phyloP scores from a whole-genome alignment of 2,888 invertebrate genomes.

The Apamea epomidion region DNA sequence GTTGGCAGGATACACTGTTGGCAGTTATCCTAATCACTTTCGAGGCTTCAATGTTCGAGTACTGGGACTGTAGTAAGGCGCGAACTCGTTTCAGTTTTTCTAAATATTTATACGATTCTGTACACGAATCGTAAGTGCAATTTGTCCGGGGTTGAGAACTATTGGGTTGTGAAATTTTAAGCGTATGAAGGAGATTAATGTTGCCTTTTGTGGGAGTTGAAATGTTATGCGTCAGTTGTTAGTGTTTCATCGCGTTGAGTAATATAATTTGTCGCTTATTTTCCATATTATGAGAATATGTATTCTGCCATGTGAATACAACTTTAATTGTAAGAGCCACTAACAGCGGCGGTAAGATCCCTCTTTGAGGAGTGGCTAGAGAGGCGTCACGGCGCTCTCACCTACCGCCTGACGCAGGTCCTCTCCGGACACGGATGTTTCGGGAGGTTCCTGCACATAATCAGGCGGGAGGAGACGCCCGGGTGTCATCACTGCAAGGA shows the following conservation, averaged over 20 bases:
- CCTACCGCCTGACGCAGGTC: no score
- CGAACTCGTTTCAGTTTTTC: conserved; percentile 58
- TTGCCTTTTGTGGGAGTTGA: background rate
- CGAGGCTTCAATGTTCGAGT: conserved; percentile 41
- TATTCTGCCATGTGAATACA: background rate
- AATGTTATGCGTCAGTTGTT: background rate
- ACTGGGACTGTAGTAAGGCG: conserved; percentile 46
- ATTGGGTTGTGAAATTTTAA: conserved; percentile 64
- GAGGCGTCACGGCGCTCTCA: no score
- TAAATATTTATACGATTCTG: conserved; percentile 70
- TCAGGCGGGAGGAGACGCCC: no score
- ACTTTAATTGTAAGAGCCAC: background rate
- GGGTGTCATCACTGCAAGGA: no score
- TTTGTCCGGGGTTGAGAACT: conserved; percentile 45
- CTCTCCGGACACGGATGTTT: no score
- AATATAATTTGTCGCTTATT: background rate
- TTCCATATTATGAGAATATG: background rate
- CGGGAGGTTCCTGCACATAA: no score
- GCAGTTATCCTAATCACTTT: conserved; percentile 67
- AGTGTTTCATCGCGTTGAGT: background rate
- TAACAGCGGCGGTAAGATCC: no score
- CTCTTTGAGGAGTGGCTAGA: no score
- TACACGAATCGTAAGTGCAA: conserved; percentile 59
- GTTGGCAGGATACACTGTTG: conserved; percentile 62
- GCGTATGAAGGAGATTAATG: background rate